Evolutionary conservation across 2,888 invertebrate species (phyloP).

Genomic region (Thereva nobilitata): DNA sequence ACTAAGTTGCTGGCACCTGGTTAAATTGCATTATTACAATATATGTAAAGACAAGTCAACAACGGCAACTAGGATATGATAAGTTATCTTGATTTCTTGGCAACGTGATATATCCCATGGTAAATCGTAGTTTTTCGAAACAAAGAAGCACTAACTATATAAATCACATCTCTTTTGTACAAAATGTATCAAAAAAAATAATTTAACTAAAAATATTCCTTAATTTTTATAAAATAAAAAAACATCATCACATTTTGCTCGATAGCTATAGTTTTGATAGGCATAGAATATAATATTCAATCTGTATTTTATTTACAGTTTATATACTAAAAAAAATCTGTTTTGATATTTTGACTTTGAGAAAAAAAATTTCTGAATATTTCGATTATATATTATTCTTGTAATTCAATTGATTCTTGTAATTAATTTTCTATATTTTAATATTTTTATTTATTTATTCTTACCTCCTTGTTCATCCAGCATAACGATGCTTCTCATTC

Average conservation of each 20-base stretch:
- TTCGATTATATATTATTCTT: constrained; percentile 19
- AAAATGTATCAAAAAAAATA: neutral
- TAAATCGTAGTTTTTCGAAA: no score
- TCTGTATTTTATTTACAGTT: constrained; percentile 11
- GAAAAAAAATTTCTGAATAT: neutral
- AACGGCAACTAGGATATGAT: no score
- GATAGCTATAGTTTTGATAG: neutral
- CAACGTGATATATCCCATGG: no score
- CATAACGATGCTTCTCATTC: constrained; percentile 99
- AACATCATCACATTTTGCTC: constrained; percentile 29
- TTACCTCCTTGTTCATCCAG: constrained; percentile 99
- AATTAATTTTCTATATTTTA: constrained; percentile 46
- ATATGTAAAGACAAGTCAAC: no score
- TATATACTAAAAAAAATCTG: neutral
- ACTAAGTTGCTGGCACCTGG: no score
- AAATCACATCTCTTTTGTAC: no score
- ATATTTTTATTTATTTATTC: constrained; percentile 58
- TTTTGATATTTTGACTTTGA: no score
- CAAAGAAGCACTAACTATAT: no score
- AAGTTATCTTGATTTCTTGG: no score
- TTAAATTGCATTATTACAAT: no score
- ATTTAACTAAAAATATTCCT: no score
- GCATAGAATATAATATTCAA: constrained; percentile 11
- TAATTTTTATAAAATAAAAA: neutral
- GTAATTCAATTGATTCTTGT: constrained; percentile 21